phyloP scores from a whole-genome alignment of 2,888 invertebrate species.

The Mayetiola destructor region DNA sequence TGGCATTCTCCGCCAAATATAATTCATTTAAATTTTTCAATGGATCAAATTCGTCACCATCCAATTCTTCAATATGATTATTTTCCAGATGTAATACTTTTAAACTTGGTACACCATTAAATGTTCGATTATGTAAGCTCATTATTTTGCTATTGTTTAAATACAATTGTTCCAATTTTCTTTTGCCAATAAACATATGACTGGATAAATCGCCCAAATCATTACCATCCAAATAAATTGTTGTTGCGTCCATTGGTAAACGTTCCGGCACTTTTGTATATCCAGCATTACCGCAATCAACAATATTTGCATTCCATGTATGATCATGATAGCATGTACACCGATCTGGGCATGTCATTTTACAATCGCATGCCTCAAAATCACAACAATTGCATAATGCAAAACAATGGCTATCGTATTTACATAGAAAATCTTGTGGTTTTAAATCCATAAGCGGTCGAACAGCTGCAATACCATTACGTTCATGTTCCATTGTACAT shows the following conservation, averaged over 20 bases:
- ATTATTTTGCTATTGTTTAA: constrained; percentile 65
- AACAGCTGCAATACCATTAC: constrained; percentile 25
- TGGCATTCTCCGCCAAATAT: constrained; percentile 61
- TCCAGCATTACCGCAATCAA: constrained; percentile 63
- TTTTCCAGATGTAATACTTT: constrained; percentile 62
- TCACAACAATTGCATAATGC: constrained; percentile 79
- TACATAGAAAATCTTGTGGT: constrained; percentile 65
- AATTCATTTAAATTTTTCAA: constrained; percentile 58
- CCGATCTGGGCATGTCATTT: constrained; percentile 76
- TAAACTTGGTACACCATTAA: constrained; percentile 62
- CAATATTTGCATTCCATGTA: constrained; percentile 71
- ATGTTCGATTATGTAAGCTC: constrained; percentile 64
- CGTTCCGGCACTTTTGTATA: constrained; percentile 59
- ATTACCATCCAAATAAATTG: constrained; percentile 73
- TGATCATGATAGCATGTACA: constrained; percentile 80
- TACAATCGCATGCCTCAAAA: constrained; percentile 81
- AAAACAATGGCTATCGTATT: constrained; percentile 70
- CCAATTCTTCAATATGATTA: constrained; percentile 53
- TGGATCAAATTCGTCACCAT: constrained; percentile 66
- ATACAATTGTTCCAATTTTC: constrained; percentile 60
- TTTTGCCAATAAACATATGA: constrained; percentile 77
- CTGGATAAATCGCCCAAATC: constrained; percentile 61
- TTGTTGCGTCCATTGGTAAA: constrained; percentile 81
- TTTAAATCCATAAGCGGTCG: constrained; percentile 50
- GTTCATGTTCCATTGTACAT: constrained; percentile 58